phyloP scores from a whole-genome alignment of 1,140 invertebrate species.

The silkworm (Bombyx mori) region ASM3026992v2 NC_085111.1:11229501-11230000 shows the following conservation, averaged over 20 bases:
- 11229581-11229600: conserved; percentile 21
- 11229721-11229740: no score
- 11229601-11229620: conserved; percentile 32
- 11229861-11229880: conserved; percentile 44
- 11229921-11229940: conserved; percentile 51
- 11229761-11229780: no score
- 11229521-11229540: conserved; percentile 59
- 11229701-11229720: no score
- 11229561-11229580: conserved; percentile 37
- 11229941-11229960: conserved; percentile 48
- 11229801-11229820: no score
- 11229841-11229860: conserved; percentile 32
- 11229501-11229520: conserved; percentile 45
- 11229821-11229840: not conserved
- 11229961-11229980: conserved; percentile 56
- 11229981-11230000: conserved; percentile 59
- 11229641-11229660: not conserved
- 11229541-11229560: conserved; percentile 44
- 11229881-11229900: conserved; percentile 45
- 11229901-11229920: conserved; percentile 66
- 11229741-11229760: no score
- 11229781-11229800: no score
- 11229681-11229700: no score
- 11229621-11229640: not conserved
- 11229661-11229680: not conserved